Conservation (phyloP, 2,113 vertebrate species). For the Ondatra zibethicus region DNA sequence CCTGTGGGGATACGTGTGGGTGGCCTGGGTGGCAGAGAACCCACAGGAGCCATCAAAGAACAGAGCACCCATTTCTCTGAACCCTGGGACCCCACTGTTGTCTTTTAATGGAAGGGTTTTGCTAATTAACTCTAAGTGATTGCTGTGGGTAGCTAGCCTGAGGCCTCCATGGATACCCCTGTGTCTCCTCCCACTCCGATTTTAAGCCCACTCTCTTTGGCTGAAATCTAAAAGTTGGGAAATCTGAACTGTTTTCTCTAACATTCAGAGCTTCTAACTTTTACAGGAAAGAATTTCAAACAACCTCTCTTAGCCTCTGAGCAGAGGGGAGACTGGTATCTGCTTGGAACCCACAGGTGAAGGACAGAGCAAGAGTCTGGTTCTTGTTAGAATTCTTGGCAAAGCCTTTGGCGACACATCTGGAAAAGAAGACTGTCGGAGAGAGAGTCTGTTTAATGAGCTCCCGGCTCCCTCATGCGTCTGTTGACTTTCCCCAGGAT, state of each 20-base stretch:
- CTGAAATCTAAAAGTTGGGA: slow-evolving; percentile 49
- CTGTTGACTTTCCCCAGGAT: slow-evolving; percentile 23
- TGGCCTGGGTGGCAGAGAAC: not conserved
- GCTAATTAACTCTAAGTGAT: slow-evolving; percentile 38
- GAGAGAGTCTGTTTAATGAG: slow-evolving; percentile 46
- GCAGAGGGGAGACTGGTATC: slow-evolving; percentile 13
- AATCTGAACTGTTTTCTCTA: slow-evolving; percentile 63
- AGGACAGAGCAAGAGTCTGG: not conserved
- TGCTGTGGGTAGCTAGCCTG: not conserved
- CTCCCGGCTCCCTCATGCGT: not conserved
- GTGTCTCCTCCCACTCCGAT: slow-evolving; percentile 12
- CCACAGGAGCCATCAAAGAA: not conserved
- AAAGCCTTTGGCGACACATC: slow-evolving; percentile 16
- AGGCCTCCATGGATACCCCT: not conserved
- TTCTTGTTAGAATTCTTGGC: slow-evolving; percentile 78
- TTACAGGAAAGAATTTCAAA: slow-evolving; percentile 62
- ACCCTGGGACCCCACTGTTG: not conserved
- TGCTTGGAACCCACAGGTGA: slow-evolving; percentile 65
- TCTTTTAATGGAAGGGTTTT: slow-evolving; percentile 8
- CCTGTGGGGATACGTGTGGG: not conserved
- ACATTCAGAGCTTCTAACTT: slow-evolving; percentile 33
- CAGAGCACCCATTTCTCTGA: not conserved
- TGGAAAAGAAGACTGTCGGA: slow-evolving; percentile 43
- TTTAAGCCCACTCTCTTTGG: slow-evolving; percentile 51
- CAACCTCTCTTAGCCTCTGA: not conserved